A percentile compares a stretch with the other conserved stretches of the same genome.
These are phyloP conservation scores for Sipunculus nudus DNA, from an alignment of 2,888 invertebrate species.

Conservation along the genomic window DNA sequence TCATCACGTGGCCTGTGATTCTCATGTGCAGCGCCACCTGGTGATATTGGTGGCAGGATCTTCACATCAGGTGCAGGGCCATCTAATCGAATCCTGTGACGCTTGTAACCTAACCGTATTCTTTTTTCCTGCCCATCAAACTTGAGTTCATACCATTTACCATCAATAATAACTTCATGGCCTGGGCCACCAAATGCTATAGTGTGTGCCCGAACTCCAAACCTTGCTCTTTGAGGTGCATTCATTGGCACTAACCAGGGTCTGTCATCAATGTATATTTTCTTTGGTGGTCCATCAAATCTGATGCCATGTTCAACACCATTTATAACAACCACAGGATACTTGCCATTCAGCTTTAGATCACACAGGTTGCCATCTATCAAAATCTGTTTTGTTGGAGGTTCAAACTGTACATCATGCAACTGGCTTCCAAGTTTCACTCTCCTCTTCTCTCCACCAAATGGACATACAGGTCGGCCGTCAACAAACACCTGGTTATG, in stretches of 20 bases:
- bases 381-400: constrained; percentile 91
- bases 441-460: constrained; percentile 80
- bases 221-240: constrained; percentile 46
- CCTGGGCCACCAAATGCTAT: constrained; percentile 65
- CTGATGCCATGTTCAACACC: constrained; percentile 73
- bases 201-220: constrained; percentile 51
- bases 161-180: constrained; percentile 64
- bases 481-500: constrained; percentile 85
- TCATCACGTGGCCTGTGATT: too few relatives aligned
- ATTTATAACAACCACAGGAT: constrained; percentile 64
- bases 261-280: constrained; percentile 86
- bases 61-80: constrained; percentile 94
- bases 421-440: constrained; percentile 82
- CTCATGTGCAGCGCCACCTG: too few relatives aligned
- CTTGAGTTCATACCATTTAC: constrained; percentile 77
- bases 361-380: constrained; percentile 70
- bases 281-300: constrained; percentile 91
- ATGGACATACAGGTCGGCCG: constrained; percentile 74
- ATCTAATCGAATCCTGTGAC: constrained; percentile 78
- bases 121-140: constrained; percentile 89
- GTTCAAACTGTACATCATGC: constrained; percentile 79
- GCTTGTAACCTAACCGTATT: constrained; percentile 81
- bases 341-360: constrained; percentile 51
- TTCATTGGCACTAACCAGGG: constrained; percentile 69
- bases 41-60: too few relatives aligned